Evolutionary conservation across 2,888 invertebrate genomes (phyloP).

Genomic region (Cosmia trapezina): DNA sequence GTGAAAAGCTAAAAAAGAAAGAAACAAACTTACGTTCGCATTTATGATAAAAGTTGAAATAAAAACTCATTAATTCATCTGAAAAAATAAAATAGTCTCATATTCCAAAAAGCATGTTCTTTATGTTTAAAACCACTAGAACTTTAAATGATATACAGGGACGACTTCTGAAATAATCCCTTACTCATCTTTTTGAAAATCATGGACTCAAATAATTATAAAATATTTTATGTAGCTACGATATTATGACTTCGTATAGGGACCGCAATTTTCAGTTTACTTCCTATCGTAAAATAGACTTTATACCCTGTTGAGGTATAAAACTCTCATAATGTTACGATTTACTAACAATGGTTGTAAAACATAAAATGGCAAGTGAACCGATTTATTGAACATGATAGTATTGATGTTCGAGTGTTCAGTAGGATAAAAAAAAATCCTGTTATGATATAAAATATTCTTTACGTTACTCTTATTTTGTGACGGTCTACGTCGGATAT

Average conservation of each 20-base stretch:
- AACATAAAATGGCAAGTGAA: conserved; percentile 45
- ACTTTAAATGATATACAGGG: background rate
- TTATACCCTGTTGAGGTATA: conserved; percentile 63
- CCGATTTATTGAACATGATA: conserved; percentile 52
- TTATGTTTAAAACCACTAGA: background rate
- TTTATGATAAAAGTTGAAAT: background rate
- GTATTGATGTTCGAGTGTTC: conserved; percentile 30
- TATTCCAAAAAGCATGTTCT: background rate
- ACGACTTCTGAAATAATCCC: conserved; percentile 8
- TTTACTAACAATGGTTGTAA: conserved; percentile 54
- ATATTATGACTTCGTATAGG: conserved; percentile 33
- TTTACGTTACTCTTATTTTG: no score
- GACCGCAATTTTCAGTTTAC: conserved; percentile 51
- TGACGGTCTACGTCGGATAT: no score
- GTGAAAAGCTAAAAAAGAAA: no score
- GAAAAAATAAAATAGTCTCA: background rate
- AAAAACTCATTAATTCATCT: background rate
- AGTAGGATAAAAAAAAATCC: background rate
- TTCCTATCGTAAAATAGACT: conserved; percentile 61
- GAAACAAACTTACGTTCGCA: no score
- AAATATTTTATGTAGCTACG: conserved; percentile 40
- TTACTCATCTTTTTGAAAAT: conserved; percentile 29
- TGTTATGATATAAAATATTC: background rate
- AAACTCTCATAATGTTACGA: conserved; percentile 60
- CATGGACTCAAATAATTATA: conserved; percentile 33